These are phyloP conservation scores for Apantesis nais DNA, from an alignment of 2,888 invertebrate genomes.

Conservation along the genomic window DNA sequence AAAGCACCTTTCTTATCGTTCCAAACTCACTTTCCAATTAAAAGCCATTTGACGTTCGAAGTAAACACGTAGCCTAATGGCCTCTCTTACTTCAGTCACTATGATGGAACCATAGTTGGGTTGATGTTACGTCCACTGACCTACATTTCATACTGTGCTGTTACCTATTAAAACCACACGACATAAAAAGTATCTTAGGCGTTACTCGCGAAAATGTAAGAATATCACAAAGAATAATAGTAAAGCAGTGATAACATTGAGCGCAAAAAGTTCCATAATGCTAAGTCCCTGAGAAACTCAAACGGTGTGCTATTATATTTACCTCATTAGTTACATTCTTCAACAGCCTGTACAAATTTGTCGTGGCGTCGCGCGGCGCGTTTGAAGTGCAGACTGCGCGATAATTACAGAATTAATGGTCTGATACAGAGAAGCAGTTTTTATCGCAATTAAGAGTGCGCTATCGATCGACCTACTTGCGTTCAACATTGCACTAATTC, in stretches of 20 bases:
- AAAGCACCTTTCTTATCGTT: constrained; percentile 53
- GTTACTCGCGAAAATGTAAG: too few species aligned
- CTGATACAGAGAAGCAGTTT: constrained; percentile 69
- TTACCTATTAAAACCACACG: constrained; percentile 22
- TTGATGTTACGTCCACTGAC: constrained; percentile 46
- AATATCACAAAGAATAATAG: constrained; percentile 33
- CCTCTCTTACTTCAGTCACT: constrained; percentile 21
- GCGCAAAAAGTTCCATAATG: constrained; percentile 23
- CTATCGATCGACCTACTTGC: constrained; percentile 68
- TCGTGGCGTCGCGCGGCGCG: constrained; percentile 58
- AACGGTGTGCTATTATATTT: constrained; percentile 39
- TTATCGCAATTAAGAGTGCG: constrained; percentile 73
- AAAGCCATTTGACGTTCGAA: constrained; percentile 40
- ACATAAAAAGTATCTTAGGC: constrained; percentile 31
- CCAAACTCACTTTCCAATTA: constrained; percentile 43
- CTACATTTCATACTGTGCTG: constrained; percentile 38
- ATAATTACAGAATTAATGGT: constrained; percentile 76
- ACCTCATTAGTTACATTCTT: constrained; percentile 53
- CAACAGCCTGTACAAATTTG: constrained; percentile 57
- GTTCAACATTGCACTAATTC: constrained; percentile 54
- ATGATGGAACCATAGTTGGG: constrained; percentile 38
- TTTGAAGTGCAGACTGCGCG: constrained; percentile 71
- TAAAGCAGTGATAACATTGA: constrained; percentile 29
- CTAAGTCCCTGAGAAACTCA: constrained; percentile 21
- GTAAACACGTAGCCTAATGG: constrained; percentile 44